These are phyloP conservation scores for Rhorus exstirpatorius DNA, from an alignment of 2,888 invertebrate species.

Conservation along the genomic window DNA sequence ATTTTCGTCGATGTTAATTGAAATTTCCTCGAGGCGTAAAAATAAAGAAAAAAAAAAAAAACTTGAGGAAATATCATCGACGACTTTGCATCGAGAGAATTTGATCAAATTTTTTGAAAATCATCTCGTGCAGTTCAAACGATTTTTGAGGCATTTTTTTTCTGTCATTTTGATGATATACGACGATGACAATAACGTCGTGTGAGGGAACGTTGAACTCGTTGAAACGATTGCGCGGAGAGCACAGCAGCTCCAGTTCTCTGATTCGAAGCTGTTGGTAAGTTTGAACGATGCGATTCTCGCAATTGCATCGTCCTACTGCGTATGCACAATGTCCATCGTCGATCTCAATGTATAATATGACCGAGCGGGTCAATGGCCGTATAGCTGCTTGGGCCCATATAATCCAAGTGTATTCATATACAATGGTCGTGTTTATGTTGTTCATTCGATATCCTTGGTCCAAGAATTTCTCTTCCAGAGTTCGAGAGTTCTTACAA, in stretches of 20 bases:
- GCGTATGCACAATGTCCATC: conserved; percentile 35
- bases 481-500: conserved; percentile 10
- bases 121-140: no score
- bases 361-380: conserved; percentile 60
- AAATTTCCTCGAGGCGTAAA: not conserved
- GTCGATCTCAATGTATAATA: conserved; percentile 45
- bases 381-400: conserved; percentile 33
- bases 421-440: conserved; percentile 25
- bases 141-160: no score
- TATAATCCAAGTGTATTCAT: conserved; percentile 9
- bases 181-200: not conserved
- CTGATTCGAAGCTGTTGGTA: conserved; percentile 30
- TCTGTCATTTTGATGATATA: not conserved
- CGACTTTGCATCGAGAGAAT: not conserved
- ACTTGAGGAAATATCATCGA: not conserved
- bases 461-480: conserved; percentile 8
- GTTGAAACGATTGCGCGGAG: not conserved
- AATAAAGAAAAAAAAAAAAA: not conserved
- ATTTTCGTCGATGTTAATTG: not conserved
- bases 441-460: conserved; percentile 46
- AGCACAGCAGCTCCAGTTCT: not conserved
- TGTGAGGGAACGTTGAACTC: conserved; percentile 1
- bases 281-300: conserved; percentile 58
- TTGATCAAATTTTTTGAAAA: not conserved
- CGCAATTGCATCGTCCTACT: conserved; percentile 66